A percentile compares a stretch with the other conserved stretches of the same genome.
phyloP scores from a whole-genome alignment of 2,888 invertebrate species.

The Apodemia zela region DNA sequence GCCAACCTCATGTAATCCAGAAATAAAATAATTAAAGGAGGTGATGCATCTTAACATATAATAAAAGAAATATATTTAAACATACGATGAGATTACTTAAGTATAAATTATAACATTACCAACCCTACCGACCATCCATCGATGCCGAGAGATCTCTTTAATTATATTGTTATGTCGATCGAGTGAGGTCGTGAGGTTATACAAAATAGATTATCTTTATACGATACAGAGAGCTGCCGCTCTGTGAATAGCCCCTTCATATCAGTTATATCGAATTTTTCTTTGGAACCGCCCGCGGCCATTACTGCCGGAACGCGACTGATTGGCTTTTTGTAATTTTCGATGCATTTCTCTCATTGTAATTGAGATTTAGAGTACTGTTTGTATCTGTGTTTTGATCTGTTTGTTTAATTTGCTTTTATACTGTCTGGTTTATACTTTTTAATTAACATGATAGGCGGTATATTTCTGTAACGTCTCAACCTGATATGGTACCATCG shows the following conservation, averaged over 20 bases:
- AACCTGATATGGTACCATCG: no score
- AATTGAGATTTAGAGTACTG: constrained; percentile 19
- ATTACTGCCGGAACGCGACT: constrained; percentile 51
- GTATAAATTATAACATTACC: no score
- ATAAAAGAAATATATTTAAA: no score
- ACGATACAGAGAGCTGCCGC: constrained; percentile 60
- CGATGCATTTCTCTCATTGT: constrained; percentile 17
- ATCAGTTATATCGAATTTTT: constrained; percentile 56
- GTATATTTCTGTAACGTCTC: no score
- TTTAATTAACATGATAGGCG: background rate
- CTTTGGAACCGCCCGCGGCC: constrained; percentile 55
- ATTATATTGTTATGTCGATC: constrained; percentile 76
- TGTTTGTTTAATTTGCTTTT: constrained; percentile 12
- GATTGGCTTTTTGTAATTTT: constrained; percentile 35
- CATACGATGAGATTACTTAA: no score
- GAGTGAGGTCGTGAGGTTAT: constrained; percentile 75
- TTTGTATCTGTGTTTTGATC: constrained; percentile 15
- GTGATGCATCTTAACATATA: no score
- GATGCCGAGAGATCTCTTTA: constrained; percentile 67
- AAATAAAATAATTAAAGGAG: no score
- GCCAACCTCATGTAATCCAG: no score
- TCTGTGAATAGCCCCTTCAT: constrained; percentile 53
- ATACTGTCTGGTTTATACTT: background rate
- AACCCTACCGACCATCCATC: constrained; percentile 27
- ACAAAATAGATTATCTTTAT: constrained; percentile 77